phyloP scores from a whole-genome alignment of 2,888 invertebrate species.

The Trypoxylon attenuatum region DNA sequence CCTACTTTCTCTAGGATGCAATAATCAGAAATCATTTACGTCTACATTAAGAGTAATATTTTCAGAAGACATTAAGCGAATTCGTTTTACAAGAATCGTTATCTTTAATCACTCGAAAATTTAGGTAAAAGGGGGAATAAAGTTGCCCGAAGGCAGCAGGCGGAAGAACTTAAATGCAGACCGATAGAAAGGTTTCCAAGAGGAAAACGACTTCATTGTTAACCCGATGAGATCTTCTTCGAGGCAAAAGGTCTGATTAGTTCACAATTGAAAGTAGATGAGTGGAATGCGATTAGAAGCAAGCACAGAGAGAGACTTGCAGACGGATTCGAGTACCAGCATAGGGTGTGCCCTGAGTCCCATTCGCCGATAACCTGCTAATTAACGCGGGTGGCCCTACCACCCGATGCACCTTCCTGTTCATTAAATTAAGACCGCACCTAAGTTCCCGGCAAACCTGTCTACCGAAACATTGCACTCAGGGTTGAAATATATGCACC shows the following conservation, averaged over 20 bases:
- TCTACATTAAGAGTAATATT: too few species aligned
- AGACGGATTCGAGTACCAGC: too few species aligned
- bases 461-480: background rate
- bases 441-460: background rate
- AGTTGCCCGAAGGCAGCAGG: background rate
- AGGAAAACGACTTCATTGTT: conserved; percentile 3
- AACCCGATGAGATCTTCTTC: background rate
- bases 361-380: conserved; percentile 25
- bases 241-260: conserved; percentile 2
- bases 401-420: background rate
- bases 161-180: background rate
- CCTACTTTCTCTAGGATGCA: too few species aligned
- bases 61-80: too few species aligned
- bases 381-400: conserved; percentile 19
- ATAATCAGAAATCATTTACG: too few species aligned
- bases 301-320: too few species aligned
- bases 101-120: too few species aligned
- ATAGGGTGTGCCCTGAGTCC: conserved; percentile 1
- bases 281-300: conserved; percentile 16
- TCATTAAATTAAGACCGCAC: background rate
- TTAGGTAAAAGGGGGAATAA: background rate
- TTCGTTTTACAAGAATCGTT: too few species aligned
- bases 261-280: conserved; percentile 2
- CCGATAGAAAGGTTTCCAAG: background rate
- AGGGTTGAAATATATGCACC: background rate